Evolutionary conservation across 2,888 invertebrate genomes (phyloP).

Genomic region (Andrena praecox): DNA sequence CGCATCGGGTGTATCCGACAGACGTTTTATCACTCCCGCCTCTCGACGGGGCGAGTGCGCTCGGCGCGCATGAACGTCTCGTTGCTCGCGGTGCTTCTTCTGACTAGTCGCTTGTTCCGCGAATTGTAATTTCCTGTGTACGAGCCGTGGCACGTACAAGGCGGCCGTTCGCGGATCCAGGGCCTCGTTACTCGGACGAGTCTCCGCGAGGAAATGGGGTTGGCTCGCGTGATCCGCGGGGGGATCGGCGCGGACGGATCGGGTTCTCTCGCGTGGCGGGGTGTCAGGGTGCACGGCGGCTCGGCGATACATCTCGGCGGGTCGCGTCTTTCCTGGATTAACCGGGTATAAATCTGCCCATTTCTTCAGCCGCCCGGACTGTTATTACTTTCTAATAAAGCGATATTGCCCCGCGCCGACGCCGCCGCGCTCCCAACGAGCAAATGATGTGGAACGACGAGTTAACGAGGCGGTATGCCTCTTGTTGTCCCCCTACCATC

Average conservation of each 20-base stretch:
- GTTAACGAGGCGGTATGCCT: constrained; percentile 75
- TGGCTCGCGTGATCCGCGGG: constrained; percentile 64
- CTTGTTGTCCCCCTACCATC: constrained; percentile 56
- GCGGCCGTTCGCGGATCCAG: constrained; percentile 42
- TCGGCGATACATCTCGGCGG: constrained; percentile 66
- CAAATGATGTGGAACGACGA: constrained; percentile 77
- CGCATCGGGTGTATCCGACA: constrained; percentile 53
- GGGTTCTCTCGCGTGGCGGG: constrained; percentile 17
- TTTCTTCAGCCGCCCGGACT: constrained; percentile 68
- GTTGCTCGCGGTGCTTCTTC: constrained; percentile 29
- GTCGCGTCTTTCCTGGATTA: constrained; percentile 59
- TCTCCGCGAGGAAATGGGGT: constrained; percentile 67
- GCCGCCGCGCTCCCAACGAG: constrained; percentile 58
- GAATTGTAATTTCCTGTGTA: constrained; percentile 69
- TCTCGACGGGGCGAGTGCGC: constrained; percentile 34
- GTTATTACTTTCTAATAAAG: constrained; percentile 80
- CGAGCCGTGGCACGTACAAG: constrained; percentile 42
- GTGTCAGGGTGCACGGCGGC: constrained; percentile 53
- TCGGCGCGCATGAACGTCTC: neutral
- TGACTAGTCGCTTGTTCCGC: constrained; percentile 47
- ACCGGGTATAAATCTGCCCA: constrained; percentile 70
- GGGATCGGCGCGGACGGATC: constrained; percentile 53
- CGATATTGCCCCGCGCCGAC: constrained; percentile 70
- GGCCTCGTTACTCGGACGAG: constrained; percentile 60
- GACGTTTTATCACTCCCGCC: constrained; percentile 59